These are phyloP conservation scores for Aotus griseimembra DNA, from an alignment of 2,797 vertebrate genomes.

Conservation along the genomic window DNA sequence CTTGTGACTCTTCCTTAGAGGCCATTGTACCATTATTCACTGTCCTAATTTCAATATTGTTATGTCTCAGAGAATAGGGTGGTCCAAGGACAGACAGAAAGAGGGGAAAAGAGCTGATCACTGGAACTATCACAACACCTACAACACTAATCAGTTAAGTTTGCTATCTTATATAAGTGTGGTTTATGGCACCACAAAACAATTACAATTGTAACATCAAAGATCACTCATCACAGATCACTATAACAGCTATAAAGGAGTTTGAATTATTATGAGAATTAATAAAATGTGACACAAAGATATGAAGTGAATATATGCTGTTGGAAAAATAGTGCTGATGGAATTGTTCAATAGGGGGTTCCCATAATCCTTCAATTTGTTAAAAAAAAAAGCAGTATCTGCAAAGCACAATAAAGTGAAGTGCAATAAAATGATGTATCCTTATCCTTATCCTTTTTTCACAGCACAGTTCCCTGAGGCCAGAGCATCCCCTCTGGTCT, in stretches of 20 bases:
- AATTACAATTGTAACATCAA: neutral
- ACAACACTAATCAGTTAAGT: neutral
- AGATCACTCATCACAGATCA: neutral
- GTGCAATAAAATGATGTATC: neutral
- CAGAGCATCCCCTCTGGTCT: neutral
- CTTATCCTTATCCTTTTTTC: neutral
- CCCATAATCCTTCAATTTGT: neutral
- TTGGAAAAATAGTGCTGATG: neutral
- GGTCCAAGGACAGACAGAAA: neutral
- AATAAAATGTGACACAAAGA: neutral
- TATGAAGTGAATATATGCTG: neutral
- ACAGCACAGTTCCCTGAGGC: too few species aligned
- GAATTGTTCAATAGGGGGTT: neutral
- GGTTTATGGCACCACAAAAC: neutral
- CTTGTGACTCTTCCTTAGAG: neutral
- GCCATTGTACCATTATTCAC: neutral
- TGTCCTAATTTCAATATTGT: neutral
- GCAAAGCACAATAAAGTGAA: neutral
- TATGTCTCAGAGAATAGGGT: neutral
- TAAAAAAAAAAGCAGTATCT: neutral
- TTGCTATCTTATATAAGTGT: neutral
- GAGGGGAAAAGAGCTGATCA: neutral
- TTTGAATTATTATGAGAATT: neutral
- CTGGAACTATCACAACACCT: neutral
- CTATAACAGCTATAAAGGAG: neutral